Conservation (phyloP, 1,140 invertebrate species). For the Rhopalosiphum maidis region DNA sequence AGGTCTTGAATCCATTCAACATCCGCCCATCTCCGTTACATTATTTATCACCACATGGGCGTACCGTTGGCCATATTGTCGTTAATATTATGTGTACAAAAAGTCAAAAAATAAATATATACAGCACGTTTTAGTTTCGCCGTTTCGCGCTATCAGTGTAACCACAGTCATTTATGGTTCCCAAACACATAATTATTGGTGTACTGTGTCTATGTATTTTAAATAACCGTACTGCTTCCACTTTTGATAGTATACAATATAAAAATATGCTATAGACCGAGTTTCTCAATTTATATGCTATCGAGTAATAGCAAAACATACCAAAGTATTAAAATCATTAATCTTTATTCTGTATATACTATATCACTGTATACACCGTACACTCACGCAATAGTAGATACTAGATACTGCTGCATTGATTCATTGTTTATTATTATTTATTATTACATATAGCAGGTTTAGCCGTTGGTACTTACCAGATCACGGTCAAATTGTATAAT, state of each 20-base stretch:
- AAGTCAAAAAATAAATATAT: neutral
- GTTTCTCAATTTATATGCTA: neutral
- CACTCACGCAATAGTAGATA: neutral
- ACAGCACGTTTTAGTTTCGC: neutral
- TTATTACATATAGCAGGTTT: neutral
- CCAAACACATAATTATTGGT: neutral
- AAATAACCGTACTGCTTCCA: neutral
- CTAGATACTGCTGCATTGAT: neutral
- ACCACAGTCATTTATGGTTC: neutral
- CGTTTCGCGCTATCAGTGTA: neutral
- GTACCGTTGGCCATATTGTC: neutral
- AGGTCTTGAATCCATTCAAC: neutral
- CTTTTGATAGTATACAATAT: neutral
- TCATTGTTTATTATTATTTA: neutral
- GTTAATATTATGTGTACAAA: neutral
- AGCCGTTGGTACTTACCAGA: neutral
- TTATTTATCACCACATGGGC: neutral
- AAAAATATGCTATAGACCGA: neutral
- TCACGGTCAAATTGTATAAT: neutral
- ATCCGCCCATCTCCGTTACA: neutral
- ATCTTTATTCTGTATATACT: neutral
- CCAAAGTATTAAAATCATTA: neutral
- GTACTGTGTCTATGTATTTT: neutral
- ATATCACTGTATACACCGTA: neutral
- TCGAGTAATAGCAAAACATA: neutral